A percentile compares a stretch with the other conserved stretches of the same genome.
Evolutionary conservation across 2,888 invertebrate genomes (phyloP).

Genomic region (Synanthedon tipuliformis): DNA sequence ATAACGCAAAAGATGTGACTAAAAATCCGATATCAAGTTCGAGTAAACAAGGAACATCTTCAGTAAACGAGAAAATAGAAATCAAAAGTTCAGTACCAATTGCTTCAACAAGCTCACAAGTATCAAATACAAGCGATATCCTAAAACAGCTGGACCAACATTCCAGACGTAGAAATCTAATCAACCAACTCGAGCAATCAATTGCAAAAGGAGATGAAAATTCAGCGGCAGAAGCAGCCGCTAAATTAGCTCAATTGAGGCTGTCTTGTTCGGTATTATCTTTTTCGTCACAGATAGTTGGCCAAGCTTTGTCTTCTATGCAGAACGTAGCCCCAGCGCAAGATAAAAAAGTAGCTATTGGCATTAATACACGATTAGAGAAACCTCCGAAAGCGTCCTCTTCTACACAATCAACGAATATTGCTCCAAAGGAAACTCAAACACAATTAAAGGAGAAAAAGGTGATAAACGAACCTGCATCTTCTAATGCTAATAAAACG

Average conservation of each 20-base stretch:
- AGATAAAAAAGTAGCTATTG: background rate
- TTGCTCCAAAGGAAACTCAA: background rate
- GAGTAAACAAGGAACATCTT: background rate
- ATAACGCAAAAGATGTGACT: background rate
- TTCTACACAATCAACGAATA: slow-evolving; percentile 1
- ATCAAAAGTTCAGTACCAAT: background rate
- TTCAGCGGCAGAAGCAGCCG: slow-evolving; percentile 80
- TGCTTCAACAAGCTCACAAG: background rate
- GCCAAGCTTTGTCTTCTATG: background rate
- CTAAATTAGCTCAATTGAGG: slow-evolving; percentile 80
- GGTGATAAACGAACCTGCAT: background rate
- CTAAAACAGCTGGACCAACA: slow-evolving; percentile 8
- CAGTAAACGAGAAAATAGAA: background rate
- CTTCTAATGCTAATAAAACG: too few species aligned
- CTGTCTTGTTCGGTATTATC: slow-evolving; percentile 77
- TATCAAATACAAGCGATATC: background rate
- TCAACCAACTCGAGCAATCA: slow-evolving; percentile 80
- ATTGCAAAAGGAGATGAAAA: slow-evolving; percentile 82
- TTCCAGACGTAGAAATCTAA: slow-evolving; percentile 51
- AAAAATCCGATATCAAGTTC: background rate
- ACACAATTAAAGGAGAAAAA: background rate
- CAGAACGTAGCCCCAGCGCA: background rate
- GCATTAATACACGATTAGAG: background rate
- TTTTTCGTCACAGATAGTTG: slow-evolving; percentile 45
- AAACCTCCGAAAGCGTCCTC: background rate